These are phyloP conservation scores for Nomia melanderi DNA, from an alignment of 1,140 invertebrate genomes.

Conservation along the genomic window DNA sequence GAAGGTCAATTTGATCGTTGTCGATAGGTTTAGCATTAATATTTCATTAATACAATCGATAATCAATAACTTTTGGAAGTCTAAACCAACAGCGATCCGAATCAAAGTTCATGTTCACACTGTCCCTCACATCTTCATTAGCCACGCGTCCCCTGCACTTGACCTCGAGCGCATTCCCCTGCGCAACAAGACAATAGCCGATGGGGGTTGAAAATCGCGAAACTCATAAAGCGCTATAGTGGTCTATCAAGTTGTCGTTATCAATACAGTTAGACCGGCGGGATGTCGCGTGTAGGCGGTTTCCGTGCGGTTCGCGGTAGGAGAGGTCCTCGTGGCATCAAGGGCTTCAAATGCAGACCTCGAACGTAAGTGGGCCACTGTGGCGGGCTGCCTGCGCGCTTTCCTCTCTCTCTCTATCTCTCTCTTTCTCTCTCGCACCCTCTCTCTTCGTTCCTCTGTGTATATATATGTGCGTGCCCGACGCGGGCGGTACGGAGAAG, in stretches of 20 bases:
- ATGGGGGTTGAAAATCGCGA: slow-evolving; percentile 3
- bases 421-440: background rate
- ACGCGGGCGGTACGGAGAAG: too few species aligned
- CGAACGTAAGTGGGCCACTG: slow-evolving; percentile 33
- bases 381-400: slow-evolving; percentile 5
- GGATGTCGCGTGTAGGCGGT: slow-evolving; percentile 14
- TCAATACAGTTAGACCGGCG: slow-evolving; percentile 25
- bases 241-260: slow-evolving; percentile 10
- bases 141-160: too few species aligned
- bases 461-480: too few species aligned
- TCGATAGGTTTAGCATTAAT: too few species aligned
- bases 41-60: too few species aligned
- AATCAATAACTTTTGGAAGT: too few species aligned
- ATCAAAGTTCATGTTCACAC: too few species aligned
- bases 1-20: too few species aligned
- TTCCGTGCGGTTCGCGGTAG: slow-evolving; percentile 21
- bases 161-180: background rate
- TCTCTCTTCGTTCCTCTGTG: background rate
- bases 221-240: slow-evolving; percentile 24
- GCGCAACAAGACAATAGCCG: slow-evolving; percentile 29
- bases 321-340: slow-evolving; percentile 48
- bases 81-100: too few species aligned
- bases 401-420: background rate
- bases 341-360: slow-evolving; percentile 52
- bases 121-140: background rate